Percentiles rank a stretch among this genome's conserved stretches.
These are phyloP conservation scores for Propsilocerus akamusi DNA, from an alignment of 1,140 invertebrate genomes.

Conservation along the genomic window DNA sequence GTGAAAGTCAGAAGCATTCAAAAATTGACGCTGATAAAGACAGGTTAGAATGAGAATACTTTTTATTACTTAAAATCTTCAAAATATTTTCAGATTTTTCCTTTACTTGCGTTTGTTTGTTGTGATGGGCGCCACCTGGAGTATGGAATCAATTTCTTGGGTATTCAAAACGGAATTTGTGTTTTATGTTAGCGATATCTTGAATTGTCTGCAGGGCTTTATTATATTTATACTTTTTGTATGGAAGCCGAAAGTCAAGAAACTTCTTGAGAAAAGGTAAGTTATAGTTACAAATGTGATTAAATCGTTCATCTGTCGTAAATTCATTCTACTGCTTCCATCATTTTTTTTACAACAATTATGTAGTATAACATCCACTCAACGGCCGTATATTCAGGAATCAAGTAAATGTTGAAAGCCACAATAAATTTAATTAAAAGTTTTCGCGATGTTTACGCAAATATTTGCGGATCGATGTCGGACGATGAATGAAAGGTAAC, in stretches of 20 bases:
- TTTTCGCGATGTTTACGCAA: background rate
- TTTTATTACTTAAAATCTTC: too few relatives aligned
- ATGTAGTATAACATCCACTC: background rate
- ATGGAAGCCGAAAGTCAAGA: background rate
- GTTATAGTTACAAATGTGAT: background rate
- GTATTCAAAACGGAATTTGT: background rate
- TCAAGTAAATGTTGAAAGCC: background rate
- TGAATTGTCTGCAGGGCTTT: background rate
- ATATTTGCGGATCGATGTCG: background rate
- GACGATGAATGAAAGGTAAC: background rate
- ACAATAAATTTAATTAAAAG: background rate
- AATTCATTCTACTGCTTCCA: background rate
- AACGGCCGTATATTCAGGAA: background rate
- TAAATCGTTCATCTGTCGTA: background rate
- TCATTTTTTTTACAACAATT: too few relatives aligned
- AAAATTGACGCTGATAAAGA: background rate
- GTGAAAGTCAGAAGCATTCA: background rate
- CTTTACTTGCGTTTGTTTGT: background rate
- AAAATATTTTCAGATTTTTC: slow-evolving; percentile 1
- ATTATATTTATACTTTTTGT: background rate
- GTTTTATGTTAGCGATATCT: background rate
- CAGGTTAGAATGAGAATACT: background rate
- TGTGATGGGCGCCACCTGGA: background rate
- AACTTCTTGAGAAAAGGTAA: background rate
- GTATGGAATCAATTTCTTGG: background rate